Percentiles rank a stretch among this genome's conserved stretches.
These are phyloP conservation scores for Pteronura brasiliensis DNA, from an alignment of 2,113 vertebrate species.

Conservation along the genomic window DNA sequence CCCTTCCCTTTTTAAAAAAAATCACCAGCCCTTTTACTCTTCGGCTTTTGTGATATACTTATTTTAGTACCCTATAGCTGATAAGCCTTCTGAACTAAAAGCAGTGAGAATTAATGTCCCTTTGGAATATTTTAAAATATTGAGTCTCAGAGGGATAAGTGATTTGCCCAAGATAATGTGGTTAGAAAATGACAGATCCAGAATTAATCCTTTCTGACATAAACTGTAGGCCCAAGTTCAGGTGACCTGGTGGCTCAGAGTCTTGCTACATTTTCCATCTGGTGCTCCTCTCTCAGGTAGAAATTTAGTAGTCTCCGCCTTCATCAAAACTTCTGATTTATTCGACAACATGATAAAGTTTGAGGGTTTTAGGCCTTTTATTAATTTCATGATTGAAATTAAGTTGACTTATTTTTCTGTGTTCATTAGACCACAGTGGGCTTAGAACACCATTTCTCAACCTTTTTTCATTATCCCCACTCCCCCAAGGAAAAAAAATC, in stretches of 20 bases:
- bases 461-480: not conserved
- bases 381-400: constrained; percentile 44
- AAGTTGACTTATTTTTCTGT: constrained; percentile 23
- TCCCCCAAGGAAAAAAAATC: not conserved
- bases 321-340: not conserved
- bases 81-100: constrained; percentile 7
- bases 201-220: constrained; percentile 29
- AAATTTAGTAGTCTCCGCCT: not conserved
- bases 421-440: constrained; percentile 17
- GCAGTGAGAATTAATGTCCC: constrained; percentile 5
- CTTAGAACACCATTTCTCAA: not conserved
- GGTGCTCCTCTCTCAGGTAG: not conserved
- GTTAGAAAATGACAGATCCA: constrained; percentile 45
- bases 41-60: not conserved
- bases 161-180: constrained; percentile 23
- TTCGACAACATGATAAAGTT: not conserved
- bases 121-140: constrained; percentile 32
- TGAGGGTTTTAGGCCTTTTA: constrained; percentile 39
- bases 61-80: not conserved
- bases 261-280: not conserved
- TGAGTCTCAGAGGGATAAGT: not conserved
- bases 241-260: not conserved
- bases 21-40: not conserved
- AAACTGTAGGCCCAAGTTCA: constrained; percentile 10
- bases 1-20: not conserved